Conservation (phyloP, 2,888 invertebrate genomes). For the Cryptus viduatorius region DNA sequence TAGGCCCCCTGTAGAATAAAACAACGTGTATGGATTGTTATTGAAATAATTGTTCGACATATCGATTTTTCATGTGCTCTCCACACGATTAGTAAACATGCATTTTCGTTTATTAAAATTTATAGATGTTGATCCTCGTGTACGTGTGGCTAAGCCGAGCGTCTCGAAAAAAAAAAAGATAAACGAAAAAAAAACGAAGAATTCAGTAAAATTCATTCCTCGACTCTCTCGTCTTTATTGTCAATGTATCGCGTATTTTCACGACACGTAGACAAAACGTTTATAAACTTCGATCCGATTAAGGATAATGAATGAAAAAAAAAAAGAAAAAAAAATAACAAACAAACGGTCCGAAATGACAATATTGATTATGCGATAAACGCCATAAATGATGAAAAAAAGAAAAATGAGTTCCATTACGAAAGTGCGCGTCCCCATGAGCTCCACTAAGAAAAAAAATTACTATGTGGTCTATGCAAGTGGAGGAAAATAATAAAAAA, state of each 20-base stretch:
- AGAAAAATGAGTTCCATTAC: constrained; percentile 44
- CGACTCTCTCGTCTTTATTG: constrained; percentile 41
- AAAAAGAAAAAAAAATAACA: constrained; percentile 6
- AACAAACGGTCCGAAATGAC: constrained; percentile 77
- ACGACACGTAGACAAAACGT: constrained; percentile 26
- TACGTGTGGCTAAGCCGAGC: constrained; percentile 31
- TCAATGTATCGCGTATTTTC: constrained; percentile 55
- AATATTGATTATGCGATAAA: constrained; percentile 77
- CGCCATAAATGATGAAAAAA: constrained; percentile 71
- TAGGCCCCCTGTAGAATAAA: constrained; percentile 38
- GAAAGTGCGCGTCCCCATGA: constrained; percentile 50
- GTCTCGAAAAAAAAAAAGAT: constrained; percentile 13
- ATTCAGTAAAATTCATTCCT: constrained; percentile 48
- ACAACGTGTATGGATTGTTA: constrained; percentile 71
- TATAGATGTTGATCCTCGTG: constrained; percentile 45
- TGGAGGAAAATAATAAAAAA: constrained; percentile 64
- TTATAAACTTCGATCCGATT: constrained; percentile 38
- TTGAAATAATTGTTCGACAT: constrained; percentile 76
- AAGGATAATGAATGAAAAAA: constrained; percentile 42
- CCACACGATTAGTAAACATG: constrained; percentile 35
- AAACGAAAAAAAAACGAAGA: constrained; percentile 10
- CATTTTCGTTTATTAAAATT: constrained; percentile 28
- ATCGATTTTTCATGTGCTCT: constrained; percentile 73
- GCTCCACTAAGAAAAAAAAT: constrained; percentile 36
- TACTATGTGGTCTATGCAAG: constrained; percentile 49